Evolutionary conservation across 2,797 vertebrate species (phyloP).

Genomic region (Hoplostethus mediterraneus): DNA sequence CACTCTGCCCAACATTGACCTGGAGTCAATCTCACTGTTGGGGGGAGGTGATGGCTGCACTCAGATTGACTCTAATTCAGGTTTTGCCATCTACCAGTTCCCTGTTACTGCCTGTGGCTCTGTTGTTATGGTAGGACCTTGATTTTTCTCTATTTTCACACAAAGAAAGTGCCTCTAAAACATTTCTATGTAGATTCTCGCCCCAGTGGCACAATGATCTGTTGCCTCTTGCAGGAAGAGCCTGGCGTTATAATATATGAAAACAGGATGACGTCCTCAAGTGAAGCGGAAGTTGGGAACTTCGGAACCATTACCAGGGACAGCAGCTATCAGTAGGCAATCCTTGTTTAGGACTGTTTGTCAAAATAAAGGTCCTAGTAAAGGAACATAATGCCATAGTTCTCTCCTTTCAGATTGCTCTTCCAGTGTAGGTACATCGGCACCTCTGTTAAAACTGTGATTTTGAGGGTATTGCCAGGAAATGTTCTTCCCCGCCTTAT

Average conservation of each 20-base stretch:
- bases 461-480: constrained; percentile 17
- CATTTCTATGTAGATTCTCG: not conserved
- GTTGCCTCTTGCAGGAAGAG: constrained; percentile 65
- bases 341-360: not conserved
- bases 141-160: constrained; percentile 7
- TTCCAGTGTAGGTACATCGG: constrained; percentile 74
- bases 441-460: constrained; percentile 43
- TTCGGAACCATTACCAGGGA: constrained; percentile 80
- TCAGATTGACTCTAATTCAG: constrained; percentile 68
- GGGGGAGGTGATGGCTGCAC: constrained; percentile 55
- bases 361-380: not conserved
- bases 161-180: not conserved
- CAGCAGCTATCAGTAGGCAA: constrained; percentile 73
- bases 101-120: constrained; percentile 79
- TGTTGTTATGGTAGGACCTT: constrained; percentile 62
- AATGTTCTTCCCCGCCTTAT: constrained; percentile 9
- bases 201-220: not conserved
- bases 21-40: constrained; percentile 65
- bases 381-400: not conserved
- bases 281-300: constrained; percentile 55
- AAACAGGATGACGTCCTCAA: constrained; percentile 76
- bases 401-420: constrained; percentile 63
- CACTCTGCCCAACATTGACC: constrained; percentile 72
- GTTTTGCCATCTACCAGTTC: constrained; percentile 81
- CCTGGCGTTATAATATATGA: constrained; percentile 75